Conservation (phyloP, 2,113 vertebrate genomes). For the Notarius lentiginosus region DNA sequence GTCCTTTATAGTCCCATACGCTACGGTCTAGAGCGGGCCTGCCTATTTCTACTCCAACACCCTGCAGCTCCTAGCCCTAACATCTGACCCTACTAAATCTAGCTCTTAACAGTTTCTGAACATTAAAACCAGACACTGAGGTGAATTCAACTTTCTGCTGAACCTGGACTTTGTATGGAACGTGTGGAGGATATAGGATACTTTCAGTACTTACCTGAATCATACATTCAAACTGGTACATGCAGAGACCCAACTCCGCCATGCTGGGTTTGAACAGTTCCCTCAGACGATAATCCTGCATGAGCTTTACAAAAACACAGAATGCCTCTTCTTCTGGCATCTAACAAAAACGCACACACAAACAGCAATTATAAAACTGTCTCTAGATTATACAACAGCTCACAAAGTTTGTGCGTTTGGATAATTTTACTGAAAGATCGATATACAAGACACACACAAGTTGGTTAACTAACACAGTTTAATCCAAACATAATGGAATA, state of each 20-base stretch:
- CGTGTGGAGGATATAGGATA: not conserved
- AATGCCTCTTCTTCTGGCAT: constrained; percentile 99
- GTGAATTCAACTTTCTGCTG: not conserved
- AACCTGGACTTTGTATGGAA: not conserved
- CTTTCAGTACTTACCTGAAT: constrained; percentile 83
- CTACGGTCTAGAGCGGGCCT: not conserved
- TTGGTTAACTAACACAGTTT: not conserved
- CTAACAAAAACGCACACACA: constrained; percentile 61
- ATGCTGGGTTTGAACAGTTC: constrained; percentile 99
- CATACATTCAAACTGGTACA: constrained; percentile 99
- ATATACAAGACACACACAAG: not conserved
- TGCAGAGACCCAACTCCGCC: constrained; percentile 98
- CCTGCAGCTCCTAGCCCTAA: not conserved
- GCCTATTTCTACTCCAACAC: not conserved
- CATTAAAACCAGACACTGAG: not conserved
- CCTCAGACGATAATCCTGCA: constrained; percentile 97
- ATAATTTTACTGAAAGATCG: not conserved
- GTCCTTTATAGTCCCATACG: not conserved
- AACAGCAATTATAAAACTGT: not conserved
- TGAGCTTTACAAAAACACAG: constrained; percentile 98
- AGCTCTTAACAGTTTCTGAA: not conserved
- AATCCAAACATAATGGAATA: not conserved
- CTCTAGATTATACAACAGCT: not conserved
- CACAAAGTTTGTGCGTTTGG: not conserved
- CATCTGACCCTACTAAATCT: not conserved